Conservation (phyloP, 2,797 vertebrate species). For the Vultur gryphus region DNA sequence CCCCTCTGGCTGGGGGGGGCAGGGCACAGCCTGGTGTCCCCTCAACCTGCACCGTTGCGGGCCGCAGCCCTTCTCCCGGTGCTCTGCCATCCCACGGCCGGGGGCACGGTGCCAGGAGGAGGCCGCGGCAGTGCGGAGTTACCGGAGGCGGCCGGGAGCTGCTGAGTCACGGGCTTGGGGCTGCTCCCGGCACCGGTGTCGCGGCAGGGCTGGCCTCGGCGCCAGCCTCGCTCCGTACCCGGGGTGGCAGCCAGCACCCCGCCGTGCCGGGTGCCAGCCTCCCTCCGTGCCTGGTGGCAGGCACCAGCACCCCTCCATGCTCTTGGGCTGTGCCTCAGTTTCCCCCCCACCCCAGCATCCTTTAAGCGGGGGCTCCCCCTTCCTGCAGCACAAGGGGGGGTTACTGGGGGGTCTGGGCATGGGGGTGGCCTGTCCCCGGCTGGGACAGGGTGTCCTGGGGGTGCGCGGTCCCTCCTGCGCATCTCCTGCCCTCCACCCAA, state of each 20-base stretch:
- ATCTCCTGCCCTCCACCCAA: background rate
- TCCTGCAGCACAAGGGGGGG: background rate
- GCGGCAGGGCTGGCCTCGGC: background rate
- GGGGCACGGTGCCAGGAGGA: too few relatives aligned
- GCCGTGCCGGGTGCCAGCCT: background rate
- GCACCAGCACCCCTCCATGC: fast-evolving
- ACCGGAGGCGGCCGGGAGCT: background rate
- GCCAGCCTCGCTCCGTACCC: background rate
- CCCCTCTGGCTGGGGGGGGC: background rate
- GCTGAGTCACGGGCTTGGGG: background rate
- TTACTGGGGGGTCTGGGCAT: background rate
- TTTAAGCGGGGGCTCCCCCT: background rate
- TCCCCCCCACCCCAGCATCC: background rate
- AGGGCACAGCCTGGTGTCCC: background rate
- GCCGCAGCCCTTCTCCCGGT: background rate
- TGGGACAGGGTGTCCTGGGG: background rate
- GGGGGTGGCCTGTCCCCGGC: background rate
- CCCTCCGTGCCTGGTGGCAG: too few relatives aligned
- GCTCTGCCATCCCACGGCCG: background rate
- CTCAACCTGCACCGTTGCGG: too few relatives aligned
- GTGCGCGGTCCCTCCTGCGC: fast-evolving
- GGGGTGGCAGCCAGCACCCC: background rate
- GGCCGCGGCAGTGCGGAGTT: background rate
- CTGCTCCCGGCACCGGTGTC: background rate
- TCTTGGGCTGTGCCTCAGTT: background rate